These are phyloP conservation scores for Merluccius polli DNA, from an alignment of 2,797 vertebrate species.

Conservation along the genomic window DNA sequence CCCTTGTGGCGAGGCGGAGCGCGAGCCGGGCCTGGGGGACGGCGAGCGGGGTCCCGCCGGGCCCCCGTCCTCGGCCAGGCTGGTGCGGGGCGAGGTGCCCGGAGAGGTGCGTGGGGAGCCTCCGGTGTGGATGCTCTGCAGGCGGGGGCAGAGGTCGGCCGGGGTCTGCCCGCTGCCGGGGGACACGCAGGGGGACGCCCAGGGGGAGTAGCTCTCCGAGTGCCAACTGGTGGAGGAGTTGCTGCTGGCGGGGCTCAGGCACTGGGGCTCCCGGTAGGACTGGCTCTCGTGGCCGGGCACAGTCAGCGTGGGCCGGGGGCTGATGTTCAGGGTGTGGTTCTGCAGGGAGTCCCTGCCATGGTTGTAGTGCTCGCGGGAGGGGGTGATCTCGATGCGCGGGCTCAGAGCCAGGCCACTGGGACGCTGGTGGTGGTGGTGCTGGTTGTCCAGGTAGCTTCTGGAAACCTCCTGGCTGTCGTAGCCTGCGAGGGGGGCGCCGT, in stretches of 20 bases:
- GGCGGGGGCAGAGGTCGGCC: slow-evolving; percentile 90
- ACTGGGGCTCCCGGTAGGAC: slow-evolving; percentile 91
- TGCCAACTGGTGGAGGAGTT: slow-evolving; percentile 99
- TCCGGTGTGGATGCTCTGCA: slow-evolving; percentile 93
- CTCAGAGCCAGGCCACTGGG: slow-evolving; percentile 82
- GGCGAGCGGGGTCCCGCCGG: slow-evolving; percentile 84
- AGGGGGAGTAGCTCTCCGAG: slow-evolving; percentile 96
- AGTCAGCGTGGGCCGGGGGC: slow-evolving; percentile 88
- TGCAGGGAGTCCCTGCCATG: slow-evolving; percentile 85
- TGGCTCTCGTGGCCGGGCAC: slow-evolving; percentile 87
- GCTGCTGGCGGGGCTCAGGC: slow-evolving; percentile 97
- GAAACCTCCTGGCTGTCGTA: slow-evolving; percentile 82
- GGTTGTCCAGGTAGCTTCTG: slow-evolving; percentile 79
- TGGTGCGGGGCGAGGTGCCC: slow-evolving; percentile 89
- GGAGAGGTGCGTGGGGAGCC: slow-evolving; percentile 95
- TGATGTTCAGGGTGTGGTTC: slow-evolving; percentile 80
- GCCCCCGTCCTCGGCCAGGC: slow-evolving; percentile 86
- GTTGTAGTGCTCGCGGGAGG: slow-evolving; percentile 92
- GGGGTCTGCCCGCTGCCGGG: slow-evolving; percentile 87
- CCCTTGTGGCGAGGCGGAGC: slow-evolving; percentile 91
- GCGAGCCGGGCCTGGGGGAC: slow-evolving; percentile 85
- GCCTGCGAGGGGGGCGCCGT: slow-evolving; percentile 77
- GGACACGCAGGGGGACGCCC: slow-evolving; percentile 95
- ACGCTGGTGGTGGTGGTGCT: slow-evolving; percentile 42
- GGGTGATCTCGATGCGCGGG: slow-evolving; percentile 97